These are phyloP conservation scores for Corythornis leucogaster DNA, from an alignment of 2,797 vertebrate genomes.

Conservation along the genomic window DNA sequence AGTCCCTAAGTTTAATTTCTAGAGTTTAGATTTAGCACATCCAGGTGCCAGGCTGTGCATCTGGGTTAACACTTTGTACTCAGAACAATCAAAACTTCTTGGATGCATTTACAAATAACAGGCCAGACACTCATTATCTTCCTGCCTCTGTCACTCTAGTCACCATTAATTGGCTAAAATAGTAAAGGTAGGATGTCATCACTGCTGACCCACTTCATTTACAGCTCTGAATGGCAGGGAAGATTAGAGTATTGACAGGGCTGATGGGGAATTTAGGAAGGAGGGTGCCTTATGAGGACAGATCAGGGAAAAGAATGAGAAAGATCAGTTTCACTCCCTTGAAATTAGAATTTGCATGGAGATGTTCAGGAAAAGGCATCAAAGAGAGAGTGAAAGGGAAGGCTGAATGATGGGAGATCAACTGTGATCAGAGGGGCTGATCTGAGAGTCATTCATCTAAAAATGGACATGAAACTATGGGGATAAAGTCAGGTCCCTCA, in stretches of 20 bases:
- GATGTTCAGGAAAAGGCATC: background rate
- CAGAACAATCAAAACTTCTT: background rate
- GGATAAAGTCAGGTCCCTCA: background rate
- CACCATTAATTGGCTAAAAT: background rate
- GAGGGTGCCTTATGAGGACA: background rate
- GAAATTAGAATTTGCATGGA: background rate
- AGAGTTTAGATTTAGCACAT: background rate
- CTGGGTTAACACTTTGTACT: background rate
- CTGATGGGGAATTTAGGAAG: background rate
- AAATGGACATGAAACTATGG: background rate
- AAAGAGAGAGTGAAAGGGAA: background rate
- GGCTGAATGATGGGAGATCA: background rate
- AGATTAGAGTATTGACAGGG: background rate
- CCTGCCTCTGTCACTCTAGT: background rate
- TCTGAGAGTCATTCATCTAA: background rate
- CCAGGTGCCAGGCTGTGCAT: background rate
- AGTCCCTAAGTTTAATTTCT: background rate
- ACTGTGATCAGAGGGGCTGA: background rate
- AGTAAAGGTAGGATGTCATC: background rate
- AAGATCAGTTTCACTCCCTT: background rate
- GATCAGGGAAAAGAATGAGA: background rate
- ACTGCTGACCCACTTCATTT: background rate
- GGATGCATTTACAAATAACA: background rate
- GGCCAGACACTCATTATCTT: background rate
- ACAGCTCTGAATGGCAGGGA: background rate